These are phyloP conservation scores for Nycticorax nycticorax DNA, from an alignment of 2,113 vertebrate genomes.

Conservation along the genomic window DNA sequence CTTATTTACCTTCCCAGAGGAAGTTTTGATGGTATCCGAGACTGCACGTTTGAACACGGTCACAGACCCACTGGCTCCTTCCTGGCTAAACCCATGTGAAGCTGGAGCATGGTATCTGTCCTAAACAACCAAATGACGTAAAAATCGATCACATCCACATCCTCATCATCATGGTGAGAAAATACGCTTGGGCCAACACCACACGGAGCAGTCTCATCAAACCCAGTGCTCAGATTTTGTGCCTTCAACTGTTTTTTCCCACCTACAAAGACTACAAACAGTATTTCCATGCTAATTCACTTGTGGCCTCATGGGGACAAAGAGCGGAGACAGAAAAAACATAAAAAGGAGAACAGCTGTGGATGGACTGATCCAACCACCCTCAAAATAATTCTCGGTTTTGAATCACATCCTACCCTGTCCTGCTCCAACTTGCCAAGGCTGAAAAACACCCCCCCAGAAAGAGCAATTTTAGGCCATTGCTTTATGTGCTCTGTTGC, in stretches of 20 bases:
- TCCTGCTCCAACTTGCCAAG: neutral
- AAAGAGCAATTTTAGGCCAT: neutral
- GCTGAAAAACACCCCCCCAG: neutral
- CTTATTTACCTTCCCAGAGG: neutral
- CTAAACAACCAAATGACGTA: neutral
- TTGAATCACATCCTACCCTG: neutral
- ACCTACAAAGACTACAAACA: neutral
- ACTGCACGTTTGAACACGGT: neutral
- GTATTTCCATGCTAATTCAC: neutral
- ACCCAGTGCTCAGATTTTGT: neutral
- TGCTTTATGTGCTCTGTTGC: no score
- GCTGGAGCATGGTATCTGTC: neutral
- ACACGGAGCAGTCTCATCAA: neutral
- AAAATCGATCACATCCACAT: neutral
- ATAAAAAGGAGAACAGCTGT: neutral
- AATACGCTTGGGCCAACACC: neutral
- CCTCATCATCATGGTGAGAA: neutral
- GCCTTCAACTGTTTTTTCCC: neutral
- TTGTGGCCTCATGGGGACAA: neutral
- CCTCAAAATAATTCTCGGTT: neutral
- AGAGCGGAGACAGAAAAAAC: neutral
- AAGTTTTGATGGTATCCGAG: neutral
- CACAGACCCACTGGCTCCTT: fast-evolving
- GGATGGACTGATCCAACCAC: neutral
- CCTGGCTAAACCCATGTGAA: neutral